A percentile compares a stretch with the other conserved stretches of the same genome.
Evolutionary conservation across 2,888 invertebrate species (phyloP).

Genomic region (Melinaea marsaeus): DNA sequence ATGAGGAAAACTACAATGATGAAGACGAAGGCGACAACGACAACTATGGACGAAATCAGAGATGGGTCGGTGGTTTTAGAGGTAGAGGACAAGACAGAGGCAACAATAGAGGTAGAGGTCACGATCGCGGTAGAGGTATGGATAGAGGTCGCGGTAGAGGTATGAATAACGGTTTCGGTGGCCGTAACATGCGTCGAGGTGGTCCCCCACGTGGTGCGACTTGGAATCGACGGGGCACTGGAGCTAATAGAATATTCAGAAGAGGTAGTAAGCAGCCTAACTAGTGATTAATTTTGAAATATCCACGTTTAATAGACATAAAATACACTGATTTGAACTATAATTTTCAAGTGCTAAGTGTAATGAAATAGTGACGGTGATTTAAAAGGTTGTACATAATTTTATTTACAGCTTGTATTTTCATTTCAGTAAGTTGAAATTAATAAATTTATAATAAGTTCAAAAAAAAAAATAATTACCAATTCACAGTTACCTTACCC

Average conservation of each 20-base stretch:
- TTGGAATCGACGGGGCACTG: slow-evolving; percentile 55
- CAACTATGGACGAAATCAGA: slow-evolving; percentile 51
- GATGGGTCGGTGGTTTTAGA: slow-evolving; percentile 61
- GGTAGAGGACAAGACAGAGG: slow-evolving; percentile 58
- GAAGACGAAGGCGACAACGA: slow-evolving; percentile 54
- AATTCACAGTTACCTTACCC: slow-evolving; percentile 49
- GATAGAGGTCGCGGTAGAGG: slow-evolving; percentile 60
- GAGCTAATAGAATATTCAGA: slow-evolving; percentile 57
- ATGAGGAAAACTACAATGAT: slow-evolving; percentile 56
- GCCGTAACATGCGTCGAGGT: slow-evolving; percentile 37
- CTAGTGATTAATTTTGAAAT: slow-evolving; percentile 38
- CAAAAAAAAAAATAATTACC: slow-evolving; percentile 51
- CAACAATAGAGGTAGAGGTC: slow-evolving; percentile 46
- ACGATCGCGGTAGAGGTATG: slow-evolving; percentile 46
- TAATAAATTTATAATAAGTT: slow-evolving; percentile 66
- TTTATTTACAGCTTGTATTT: slow-evolving; percentile 65
- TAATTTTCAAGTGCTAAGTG: slow-evolving; percentile 54
- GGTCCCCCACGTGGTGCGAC: slow-evolving; percentile 51
- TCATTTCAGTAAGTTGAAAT: slow-evolving; percentile 58
- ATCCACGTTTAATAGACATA: slow-evolving; percentile 47
- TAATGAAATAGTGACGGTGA: slow-evolving; percentile 57
- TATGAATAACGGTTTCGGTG: slow-evolving; percentile 36
- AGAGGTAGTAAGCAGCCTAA: slow-evolving; percentile 65
- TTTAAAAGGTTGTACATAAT: slow-evolving; percentile 70
- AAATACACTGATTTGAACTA: slow-evolving; percentile 45